phyloP scores from a whole-genome alignment of 2,888 invertebrate species.

The Caenorhabditis doughertyi region DNA sequence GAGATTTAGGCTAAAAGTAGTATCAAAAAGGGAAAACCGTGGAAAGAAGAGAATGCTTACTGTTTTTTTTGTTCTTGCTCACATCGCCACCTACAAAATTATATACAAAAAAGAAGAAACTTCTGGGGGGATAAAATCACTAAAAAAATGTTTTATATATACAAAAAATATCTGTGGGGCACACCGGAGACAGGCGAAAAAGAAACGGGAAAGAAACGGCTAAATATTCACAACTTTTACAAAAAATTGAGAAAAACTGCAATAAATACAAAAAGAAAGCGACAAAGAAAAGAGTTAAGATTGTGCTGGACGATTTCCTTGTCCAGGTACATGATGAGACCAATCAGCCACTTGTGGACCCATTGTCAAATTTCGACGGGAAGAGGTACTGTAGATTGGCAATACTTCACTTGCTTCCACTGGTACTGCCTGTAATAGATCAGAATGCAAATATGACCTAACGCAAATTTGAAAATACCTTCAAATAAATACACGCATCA shows the following conservation, averaged over 20 bases:
- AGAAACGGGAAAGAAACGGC: constrained; percentile 16
- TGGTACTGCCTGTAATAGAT: constrained; percentile 88
- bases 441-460: too few species aligned
- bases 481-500: constrained; percentile 95
- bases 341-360: constrained; percentile 79
- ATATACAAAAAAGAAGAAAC: constrained; percentile 25
- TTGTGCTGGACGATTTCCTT: constrained; percentile 70
- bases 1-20: too few species aligned
- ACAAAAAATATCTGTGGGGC: constrained; percentile 27
- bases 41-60: constrained; percentile 36
- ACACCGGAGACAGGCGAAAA: constrained; percentile 17
- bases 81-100: constrained; percentile 53
- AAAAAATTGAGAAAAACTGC: constrained; percentile 29
- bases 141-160: constrained; percentile 45
- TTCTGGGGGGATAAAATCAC: not conserved
- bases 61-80: constrained; percentile 34
- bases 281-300: constrained; percentile 16
- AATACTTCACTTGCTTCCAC: constrained; percentile 97
- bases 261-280: constrained; percentile 36
- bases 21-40: too few species aligned
- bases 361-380: constrained; percentile 79
- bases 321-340: constrained; percentile 79
- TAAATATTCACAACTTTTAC: constrained; percentile 51
- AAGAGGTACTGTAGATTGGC: constrained; percentile 96
- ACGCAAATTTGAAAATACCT: too few species aligned